phyloP scores from a whole-genome alignment of 2,888 invertebrate species.

The Criorhina ranunculi region DNA sequence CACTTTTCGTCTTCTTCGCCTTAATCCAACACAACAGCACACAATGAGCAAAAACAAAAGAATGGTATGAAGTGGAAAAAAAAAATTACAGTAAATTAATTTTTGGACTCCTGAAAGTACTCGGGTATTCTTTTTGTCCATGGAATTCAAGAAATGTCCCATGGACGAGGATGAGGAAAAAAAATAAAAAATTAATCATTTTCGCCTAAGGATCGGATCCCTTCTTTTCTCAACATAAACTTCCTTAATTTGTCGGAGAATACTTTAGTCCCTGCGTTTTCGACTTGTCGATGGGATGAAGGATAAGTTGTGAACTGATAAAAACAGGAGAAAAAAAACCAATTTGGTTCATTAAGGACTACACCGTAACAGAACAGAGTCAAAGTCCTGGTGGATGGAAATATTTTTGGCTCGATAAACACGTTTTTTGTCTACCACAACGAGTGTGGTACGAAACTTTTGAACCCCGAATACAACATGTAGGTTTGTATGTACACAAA shows the following conservation, averaged over 20 bases:
- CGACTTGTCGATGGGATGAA: constrained; percentile 14
- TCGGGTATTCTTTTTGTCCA: constrained; percentile 1
- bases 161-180: neutral
- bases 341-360: neutral
- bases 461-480: neutral
- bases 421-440: constrained; percentile 17
- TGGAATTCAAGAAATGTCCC: constrained; percentile 37
- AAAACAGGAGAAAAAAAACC: neutral
- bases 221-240: neutral
- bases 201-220: neutral
- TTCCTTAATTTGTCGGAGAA: constrained; percentile 32
- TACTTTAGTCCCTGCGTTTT: neutral
- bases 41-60: constrained; percentile 38
- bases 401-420: constrained; percentile 50
- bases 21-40: constrained; percentile 17
- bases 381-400: constrained; percentile 19
- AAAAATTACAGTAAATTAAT: constrained; percentile 57
- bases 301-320: constrained; percentile 36
- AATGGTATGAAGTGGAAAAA: constrained; percentile 20
- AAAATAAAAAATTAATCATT: constrained; percentile 35
- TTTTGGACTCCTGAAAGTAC: constrained; percentile 25
- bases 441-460: constrained; percentile 4
- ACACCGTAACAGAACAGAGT: neutral
- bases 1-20: neutral
- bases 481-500: constrained; percentile 27